Percentiles rank a stretch among this genome's conserved stretches.
phyloP scores from a whole-genome alignment of 2,888 invertebrate genomes.

The Latrodectus hesperus region DNA sequence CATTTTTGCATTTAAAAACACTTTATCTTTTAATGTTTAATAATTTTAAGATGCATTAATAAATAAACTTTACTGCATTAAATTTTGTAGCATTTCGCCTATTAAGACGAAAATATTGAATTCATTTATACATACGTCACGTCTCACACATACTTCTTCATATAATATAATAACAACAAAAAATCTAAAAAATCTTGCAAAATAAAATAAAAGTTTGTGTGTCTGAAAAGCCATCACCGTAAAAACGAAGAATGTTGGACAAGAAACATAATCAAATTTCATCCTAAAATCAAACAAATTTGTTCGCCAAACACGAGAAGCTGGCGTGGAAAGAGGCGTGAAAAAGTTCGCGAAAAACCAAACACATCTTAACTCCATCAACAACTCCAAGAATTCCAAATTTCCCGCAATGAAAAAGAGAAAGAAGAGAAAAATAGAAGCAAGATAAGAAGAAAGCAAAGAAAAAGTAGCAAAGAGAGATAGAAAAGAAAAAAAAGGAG shows the following conservation, averaged over 20 bases:
- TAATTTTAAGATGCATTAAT: no score
- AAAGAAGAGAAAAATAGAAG: constrained; percentile 12
- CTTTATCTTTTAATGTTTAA: no score
- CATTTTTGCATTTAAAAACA: no score
- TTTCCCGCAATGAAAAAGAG: constrained; percentile 47
- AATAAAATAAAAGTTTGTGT: no score
- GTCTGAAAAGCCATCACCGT: constrained; percentile 5
- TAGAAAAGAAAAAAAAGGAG: neutral
- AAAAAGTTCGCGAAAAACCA: constrained; percentile 56
- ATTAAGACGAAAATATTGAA: no score
- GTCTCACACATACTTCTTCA: no score
- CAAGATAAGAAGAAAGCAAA: constrained; percentile 28
- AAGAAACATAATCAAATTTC: constrained; percentile 66
- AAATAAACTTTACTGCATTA: no score
- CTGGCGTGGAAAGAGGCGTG: constrained; percentile 26
- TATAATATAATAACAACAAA: no score
- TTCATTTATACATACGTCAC: no score
- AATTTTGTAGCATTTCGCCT: no score
- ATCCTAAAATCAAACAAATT: constrained; percentile 64
- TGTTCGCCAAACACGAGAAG: constrained; percentile 57
- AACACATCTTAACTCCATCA: constrained; percentile 64
- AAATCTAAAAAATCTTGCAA: neutral
- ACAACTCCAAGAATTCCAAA: constrained; percentile 60
- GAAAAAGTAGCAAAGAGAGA: constrained; percentile 8
- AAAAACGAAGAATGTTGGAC: constrained; percentile 30